Base-by-base conservation (phyloP, 2,797 vertebrate genomes). In the Bovichtus diacanthus region DNA sequence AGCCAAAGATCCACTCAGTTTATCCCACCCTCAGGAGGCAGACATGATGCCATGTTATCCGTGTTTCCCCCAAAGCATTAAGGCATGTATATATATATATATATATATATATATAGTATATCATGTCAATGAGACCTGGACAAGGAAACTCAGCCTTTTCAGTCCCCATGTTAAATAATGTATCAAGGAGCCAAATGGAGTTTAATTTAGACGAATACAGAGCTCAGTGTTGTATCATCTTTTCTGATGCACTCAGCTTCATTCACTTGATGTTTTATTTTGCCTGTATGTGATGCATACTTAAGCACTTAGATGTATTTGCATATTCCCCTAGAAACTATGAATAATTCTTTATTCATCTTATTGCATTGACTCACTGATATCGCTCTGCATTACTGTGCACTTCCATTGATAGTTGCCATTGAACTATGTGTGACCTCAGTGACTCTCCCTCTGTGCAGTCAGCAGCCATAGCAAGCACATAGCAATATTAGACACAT, bases 11-110 rank as follows among this genome's bases (percentile, higher is more conserved):
- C 78, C 85, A 82, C 82, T 68, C 81, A 46, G 64, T 71, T 80
- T 54, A 86, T 79, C 72, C 69, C 55, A 60, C 21, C 85, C 91
- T 94, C 91, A 49, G 83, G 91, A 92, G 91, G 78, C 76, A 84
- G 80, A 81, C 87, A 93, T 93, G 92, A 94, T 93, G 90, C 93
- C 85, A 90, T 93, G 93, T 94, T 93, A 90, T 92, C 87, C 87
- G 72, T 92, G 92, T 88, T 91, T 91, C 76, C 86, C 90, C 87
- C 21, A 15, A 86, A 94, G 92, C 91, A 90, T 90, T 79, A 87
- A 91, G 87, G 74, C 82, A 81, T 84, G 86, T 76, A 83, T 85
- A 83, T 86, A 88, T 88, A n/a, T n/a, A 83, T 85, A 83, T 86
- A 88, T 88, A n/a, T n/a, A n/a, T n/a, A n/a, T n/a, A n/a, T n/a